Percentiles rank a stretch among this genome's conserved stretches.
These are phyloP conservation scores for Pherbina coryleti DNA, from an alignment of 2,888 invertebrate species.

Conservation along the genomic window DNA sequence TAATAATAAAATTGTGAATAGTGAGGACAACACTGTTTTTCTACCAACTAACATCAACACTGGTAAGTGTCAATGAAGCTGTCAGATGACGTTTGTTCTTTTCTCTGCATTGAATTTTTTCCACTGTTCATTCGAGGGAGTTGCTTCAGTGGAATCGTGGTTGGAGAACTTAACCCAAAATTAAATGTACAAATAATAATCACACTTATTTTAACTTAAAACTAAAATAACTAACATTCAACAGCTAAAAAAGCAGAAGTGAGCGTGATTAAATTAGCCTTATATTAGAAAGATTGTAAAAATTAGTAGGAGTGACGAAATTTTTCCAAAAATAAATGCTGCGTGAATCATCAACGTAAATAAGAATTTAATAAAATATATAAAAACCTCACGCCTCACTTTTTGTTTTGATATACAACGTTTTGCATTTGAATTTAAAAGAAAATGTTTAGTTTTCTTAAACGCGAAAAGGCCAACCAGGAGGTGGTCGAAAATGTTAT, in stretches of 20 bases:
- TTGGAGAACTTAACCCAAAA: conserved; percentile 15
- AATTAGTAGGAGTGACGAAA: conserved; percentile 47
- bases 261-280: not conserved
- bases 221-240: not conserved
- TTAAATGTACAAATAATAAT: conserved; percentile 33
- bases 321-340: conserved; percentile 54
- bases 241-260: too few species aligned
- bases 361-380: not conserved
- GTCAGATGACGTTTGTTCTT: conserved; percentile 32
- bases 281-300: conserved; percentile 1
- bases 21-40: too few species aligned
- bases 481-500: conserved; percentile 91
- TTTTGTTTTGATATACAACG: not conserved
- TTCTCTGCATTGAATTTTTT: conserved; percentile 11
- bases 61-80: not conserved
- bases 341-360: conserved; percentile 49
- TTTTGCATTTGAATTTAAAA: not conserved
- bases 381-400: not conserved
- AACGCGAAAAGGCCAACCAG: conserved; percentile 74
- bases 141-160: conserved; percentile 32
- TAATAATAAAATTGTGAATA: too few species aligned
- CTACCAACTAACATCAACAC: not conserved
- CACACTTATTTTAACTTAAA: not conserved
- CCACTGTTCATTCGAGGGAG: conserved; percentile 34
- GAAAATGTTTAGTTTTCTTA: conserved; percentile 89